phyloP scores from a whole-genome alignment of 1,140 invertebrate species.

The Zaprionus tsacasi region DNA sequence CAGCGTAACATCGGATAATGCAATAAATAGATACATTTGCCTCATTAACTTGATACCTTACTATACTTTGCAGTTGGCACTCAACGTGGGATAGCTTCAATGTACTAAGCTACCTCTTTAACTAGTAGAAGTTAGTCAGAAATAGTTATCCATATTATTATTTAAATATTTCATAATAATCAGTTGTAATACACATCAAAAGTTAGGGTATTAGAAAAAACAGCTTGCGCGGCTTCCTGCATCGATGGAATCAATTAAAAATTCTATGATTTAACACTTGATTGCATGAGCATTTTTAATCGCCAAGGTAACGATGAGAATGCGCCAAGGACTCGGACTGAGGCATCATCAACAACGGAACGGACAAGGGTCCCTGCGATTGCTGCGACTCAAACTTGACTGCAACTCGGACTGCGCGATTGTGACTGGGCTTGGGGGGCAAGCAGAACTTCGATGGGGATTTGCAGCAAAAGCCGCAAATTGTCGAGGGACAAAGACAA shows the following conservation, averaged over 20 bases:
- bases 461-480: conserved; percentile 5
- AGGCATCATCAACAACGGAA: too few relatives aligned
- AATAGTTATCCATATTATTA: too few relatives aligned
- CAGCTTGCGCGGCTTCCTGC: conserved; percentile 45
- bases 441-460: conserved; percentile 6
- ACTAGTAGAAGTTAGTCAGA: too few relatives aligned
- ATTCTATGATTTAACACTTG: conserved; percentile 80
- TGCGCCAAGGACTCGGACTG: not conserved
- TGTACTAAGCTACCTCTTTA: too few relatives aligned
- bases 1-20: too few relatives aligned
- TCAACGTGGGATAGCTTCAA: too few relatives aligned
- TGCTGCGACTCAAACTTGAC: conserved; percentile 8
- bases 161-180: not conserved
- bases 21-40: too few relatives aligned
- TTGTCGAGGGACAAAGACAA: not conserved
- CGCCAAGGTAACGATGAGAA: conserved; percentile 60
- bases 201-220: not conserved
- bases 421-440: too few relatives aligned
- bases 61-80: too few relatives aligned
- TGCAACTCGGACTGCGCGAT: not conserved
- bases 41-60: too few relatives aligned
- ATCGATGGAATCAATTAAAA: conserved; percentile 75
- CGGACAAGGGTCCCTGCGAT: not conserved
- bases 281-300: conserved; percentile 71
- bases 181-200: not conserved